Evolutionary conservation across 2,113 vertebrate genomes (phyloP).

Genomic region (Dolichallabes microphthalmus): DNA sequence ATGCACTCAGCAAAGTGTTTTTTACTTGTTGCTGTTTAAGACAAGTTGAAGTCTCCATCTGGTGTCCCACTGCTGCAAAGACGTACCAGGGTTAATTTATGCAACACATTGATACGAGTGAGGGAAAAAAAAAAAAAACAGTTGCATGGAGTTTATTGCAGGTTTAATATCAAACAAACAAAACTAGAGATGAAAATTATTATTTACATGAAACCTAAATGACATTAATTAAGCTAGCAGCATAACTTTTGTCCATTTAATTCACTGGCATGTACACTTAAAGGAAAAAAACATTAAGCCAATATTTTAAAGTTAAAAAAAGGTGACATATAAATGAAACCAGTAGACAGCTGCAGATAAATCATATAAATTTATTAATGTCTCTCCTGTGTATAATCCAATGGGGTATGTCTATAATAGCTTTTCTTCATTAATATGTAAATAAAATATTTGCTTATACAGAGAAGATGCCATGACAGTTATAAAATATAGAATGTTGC

Average conservation of each 20-base stretch:
- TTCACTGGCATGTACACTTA: slow-evolving; percentile 43
- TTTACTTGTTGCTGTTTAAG: background rate
- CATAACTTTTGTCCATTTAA: slow-evolving; percentile 60
- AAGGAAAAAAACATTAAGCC: background rate
- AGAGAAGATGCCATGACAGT: background rate
- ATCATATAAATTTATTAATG: background rate
- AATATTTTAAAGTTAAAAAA: background rate
- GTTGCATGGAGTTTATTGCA: slow-evolving; percentile 61
- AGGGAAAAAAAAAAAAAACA: slow-evolving; percentile 3
- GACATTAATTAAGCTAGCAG: slow-evolving; percentile 62
- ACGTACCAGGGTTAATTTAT: background rate
- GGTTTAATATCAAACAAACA: slow-evolving; percentile 61
- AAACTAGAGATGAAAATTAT: slow-evolving; percentile 60
- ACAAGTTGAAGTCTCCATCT: background rate
- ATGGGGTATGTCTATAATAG: background rate
- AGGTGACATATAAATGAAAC: background rate
- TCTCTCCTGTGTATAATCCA: background rate
- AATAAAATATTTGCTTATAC: background rate
- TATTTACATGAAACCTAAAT: slow-evolving; percentile 54
- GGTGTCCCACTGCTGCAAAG: background rate
- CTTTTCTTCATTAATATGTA: background rate
- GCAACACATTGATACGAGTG: slow-evolving; percentile 28
- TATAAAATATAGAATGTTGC: background rate
- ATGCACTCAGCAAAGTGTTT: background rate
- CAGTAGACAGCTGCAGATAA: background rate